These are phyloP conservation scores for Zaprionus nigranus DNA, from an alignment of 1,140 invertebrate species.

Conservation along the genomic window DNA sequence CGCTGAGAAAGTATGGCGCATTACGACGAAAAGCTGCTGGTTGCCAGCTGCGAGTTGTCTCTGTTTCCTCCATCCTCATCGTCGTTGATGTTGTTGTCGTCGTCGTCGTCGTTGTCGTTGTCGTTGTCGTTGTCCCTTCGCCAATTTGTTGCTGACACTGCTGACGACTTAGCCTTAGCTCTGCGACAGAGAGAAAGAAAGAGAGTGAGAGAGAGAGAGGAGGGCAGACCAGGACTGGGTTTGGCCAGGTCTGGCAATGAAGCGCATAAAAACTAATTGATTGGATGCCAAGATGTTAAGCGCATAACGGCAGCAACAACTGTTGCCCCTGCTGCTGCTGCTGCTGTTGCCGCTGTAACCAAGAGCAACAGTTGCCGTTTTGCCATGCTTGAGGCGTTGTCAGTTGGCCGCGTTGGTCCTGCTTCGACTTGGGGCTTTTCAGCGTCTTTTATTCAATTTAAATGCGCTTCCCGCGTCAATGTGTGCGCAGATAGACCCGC, in stretches of 20 bases:
- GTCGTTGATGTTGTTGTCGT: constrained; percentile 45
- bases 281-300: constrained; percentile 82
- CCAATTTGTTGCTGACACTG: constrained; percentile 77
- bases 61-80: constrained; percentile 29
- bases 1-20: constrained; percentile 67
- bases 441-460: constrained; percentile 81
- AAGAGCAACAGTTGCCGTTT: constrained; percentile 47
- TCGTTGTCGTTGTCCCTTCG: constrained; percentile 63
- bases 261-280: constrained; percentile 80
- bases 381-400: constrained; percentile 55
- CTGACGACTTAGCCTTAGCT: constrained; percentile 54
- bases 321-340: constrained; percentile 45
- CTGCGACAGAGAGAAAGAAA: constrained; percentile 1
- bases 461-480: constrained; percentile 75
- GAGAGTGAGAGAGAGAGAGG: not conserved
- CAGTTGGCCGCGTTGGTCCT: constrained; percentile 27
- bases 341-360: constrained; percentile 29
- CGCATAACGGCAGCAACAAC: constrained; percentile 72
- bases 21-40: constrained; percentile 63
- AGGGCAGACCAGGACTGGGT: constrained; percentile 30
- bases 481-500: constrained; percentile 54
- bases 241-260: constrained; percentile 70
- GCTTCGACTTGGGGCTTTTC: constrained; percentile 42
- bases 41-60: constrained; percentile 46
- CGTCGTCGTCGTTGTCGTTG: constrained; percentile 18